Evolutionary conservation across 2,113 vertebrate species (phyloP).

Genomic region (Arizona elegans): DNA sequence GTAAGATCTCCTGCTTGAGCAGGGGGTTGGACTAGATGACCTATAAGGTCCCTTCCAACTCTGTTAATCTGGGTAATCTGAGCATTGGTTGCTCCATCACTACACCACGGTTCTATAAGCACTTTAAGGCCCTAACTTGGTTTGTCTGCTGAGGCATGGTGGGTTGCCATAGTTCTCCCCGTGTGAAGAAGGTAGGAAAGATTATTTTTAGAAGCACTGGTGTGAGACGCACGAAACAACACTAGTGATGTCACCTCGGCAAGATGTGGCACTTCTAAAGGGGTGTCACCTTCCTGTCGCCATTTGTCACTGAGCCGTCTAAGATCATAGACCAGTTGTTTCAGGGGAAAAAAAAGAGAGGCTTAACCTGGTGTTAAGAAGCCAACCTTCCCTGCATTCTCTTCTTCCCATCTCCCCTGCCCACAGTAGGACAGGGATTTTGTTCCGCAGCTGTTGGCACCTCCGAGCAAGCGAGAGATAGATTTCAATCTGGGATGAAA

Average conservation of each 20-base stretch:
- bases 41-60: too few relatives aligned
- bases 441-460: conserved; percentile 4
- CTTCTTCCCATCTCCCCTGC: not conserved
- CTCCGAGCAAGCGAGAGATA: conserved; percentile 3
- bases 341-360: not conserved
- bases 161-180: not conserved
- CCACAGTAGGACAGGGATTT: not conserved
- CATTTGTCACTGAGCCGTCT: not conserved
- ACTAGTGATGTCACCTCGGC: not conserved
- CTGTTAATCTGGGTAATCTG: too few relatives aligned
- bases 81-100: too few relatives aligned
- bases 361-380: not conserved
- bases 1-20: too few relatives aligned
- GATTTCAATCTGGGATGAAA: not conserved
- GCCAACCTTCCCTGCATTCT: not conserved
- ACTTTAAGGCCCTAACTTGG: not conserved
- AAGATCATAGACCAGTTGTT: not conserved
- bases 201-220: not conserved
- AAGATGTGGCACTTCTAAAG: not conserved
- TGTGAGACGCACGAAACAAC: not conserved
- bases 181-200: not conserved
- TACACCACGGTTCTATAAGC: not conserved
- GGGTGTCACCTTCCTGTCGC: not conserved
- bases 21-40: too few relatives aligned
- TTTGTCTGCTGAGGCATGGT: not conserved